Conservation (phyloP, 2,797 vertebrate species). For the Bradypodion ventrale region DNA sequence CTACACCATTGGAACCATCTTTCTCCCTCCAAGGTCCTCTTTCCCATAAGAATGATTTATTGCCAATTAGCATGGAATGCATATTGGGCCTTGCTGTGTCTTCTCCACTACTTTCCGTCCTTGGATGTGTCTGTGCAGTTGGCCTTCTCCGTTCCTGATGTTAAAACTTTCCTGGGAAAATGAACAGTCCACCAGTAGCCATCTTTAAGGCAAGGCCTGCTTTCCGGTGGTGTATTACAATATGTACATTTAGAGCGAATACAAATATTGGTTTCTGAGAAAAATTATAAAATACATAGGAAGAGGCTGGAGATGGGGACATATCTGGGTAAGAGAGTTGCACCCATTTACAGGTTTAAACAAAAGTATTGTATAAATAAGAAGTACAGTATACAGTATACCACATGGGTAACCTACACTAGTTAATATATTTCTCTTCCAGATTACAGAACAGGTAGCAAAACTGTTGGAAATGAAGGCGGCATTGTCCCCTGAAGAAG, state of each 20-base stretch:
- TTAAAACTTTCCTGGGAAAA: too few relatives aligned
- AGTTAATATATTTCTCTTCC: slow-evolving; percentile 15
- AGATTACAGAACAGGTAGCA: slow-evolving; percentile 92
- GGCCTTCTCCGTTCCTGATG: too few relatives aligned
- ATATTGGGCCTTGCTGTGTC: too few relatives aligned
- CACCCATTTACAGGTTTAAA: background rate
- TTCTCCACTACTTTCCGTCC: too few relatives aligned
- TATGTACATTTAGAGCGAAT: background rate
- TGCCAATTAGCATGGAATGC: too few relatives aligned
- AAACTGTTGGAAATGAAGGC: slow-evolving; percentile 92
- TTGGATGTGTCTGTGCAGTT: too few relatives aligned
- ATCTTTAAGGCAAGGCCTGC: too few relatives aligned
- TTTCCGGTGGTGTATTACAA: too few relatives aligned
- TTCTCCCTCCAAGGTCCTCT: too few relatives aligned
- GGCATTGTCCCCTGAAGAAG: slow-evolving; percentile 85
- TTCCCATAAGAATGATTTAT: too few relatives aligned
- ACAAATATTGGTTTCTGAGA: background rate
- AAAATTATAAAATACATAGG: background rate
- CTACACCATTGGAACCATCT: too few relatives aligned
- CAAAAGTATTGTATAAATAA: background rate
- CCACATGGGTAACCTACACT: background rate
- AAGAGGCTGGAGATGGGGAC: background rate
- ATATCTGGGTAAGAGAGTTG: background rate
- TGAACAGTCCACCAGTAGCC: too few relatives aligned
- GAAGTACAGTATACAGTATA: background rate